Evolutionary conservation across 2,888 invertebrate genomes (phyloP).

Genomic region (Dolichopus griseipennis): DNA sequence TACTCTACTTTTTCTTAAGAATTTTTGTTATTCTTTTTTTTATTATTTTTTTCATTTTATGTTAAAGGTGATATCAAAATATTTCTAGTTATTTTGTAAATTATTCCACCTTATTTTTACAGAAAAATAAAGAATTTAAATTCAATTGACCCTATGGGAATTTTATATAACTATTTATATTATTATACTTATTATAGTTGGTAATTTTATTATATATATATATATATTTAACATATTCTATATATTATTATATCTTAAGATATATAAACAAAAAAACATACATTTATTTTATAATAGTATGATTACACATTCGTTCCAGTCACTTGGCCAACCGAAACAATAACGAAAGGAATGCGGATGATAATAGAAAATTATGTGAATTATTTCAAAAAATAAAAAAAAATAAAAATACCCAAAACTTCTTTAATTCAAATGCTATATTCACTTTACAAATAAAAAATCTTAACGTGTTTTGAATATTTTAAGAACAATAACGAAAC

Average conservation of each 20-base stretch:
- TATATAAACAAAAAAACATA: background rate
- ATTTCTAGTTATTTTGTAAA: background rate
- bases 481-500: background rate
- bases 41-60: too few relatives aligned
- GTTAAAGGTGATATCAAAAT: background rate
- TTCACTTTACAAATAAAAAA: background rate
- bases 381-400: background rate
- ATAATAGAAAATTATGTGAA: background rate
- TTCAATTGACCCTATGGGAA: background rate
- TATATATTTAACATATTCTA: background rate
- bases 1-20: too few relatives aligned
- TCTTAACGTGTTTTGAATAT: background rate
- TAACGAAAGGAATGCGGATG: constrained; percentile 30
- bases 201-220: background rate
- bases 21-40: too few relatives aligned
- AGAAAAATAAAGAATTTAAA: background rate
- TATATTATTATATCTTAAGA: background rate
- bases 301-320: constrained; percentile 32
- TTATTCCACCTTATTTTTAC: background rate
- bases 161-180: background rate
- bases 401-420: background rate
- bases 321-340: constrained; percentile 44
- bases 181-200: background rate
- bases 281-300: background rate
- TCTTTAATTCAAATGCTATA: background rate